phyloP scores from a whole-genome alignment of 2,888 invertebrate species.

The Ornithoptera alexandrae region DNA sequence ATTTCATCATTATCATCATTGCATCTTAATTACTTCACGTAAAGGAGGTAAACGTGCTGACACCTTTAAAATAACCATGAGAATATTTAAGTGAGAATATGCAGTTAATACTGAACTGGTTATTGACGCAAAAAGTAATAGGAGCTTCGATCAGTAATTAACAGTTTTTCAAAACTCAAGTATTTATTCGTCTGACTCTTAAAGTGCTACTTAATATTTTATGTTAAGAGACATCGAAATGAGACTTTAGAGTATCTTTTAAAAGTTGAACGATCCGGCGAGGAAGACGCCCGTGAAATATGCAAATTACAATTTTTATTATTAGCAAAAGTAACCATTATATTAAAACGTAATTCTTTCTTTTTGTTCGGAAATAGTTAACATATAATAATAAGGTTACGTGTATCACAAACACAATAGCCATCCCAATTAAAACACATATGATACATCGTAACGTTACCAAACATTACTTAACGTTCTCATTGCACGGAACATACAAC shows the following conservation, averaged over 20 bases:
- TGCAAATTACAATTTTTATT: too few relatives aligned
- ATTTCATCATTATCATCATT: neutral
- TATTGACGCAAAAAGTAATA: neutral
- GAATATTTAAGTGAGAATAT: neutral
- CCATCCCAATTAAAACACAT: neutral
- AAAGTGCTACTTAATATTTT: neutral
- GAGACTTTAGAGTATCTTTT: neutral
- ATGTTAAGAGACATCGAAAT: neutral
- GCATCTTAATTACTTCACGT: neutral
- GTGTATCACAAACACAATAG: neutral
- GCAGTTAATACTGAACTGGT: neutral
- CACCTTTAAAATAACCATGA: neutral
- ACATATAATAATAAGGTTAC: too few relatives aligned
- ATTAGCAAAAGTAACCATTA: too few relatives aligned
- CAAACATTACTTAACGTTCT: constrained; percentile 16
- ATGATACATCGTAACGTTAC: neutral
- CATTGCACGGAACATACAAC: constrained; percentile 14
- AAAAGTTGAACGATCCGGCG: neutral
- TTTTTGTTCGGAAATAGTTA: too few relatives aligned
- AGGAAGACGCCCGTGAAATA: neutral
- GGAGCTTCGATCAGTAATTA: neutral
- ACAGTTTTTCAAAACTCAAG: neutral
- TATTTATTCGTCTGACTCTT: neutral
- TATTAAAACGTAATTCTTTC: too few relatives aligned
- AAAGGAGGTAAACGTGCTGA: neutral